Evolutionary conservation across 2,113 vertebrate species (phyloP).

Genomic region (Parotia lawesii): DNA sequence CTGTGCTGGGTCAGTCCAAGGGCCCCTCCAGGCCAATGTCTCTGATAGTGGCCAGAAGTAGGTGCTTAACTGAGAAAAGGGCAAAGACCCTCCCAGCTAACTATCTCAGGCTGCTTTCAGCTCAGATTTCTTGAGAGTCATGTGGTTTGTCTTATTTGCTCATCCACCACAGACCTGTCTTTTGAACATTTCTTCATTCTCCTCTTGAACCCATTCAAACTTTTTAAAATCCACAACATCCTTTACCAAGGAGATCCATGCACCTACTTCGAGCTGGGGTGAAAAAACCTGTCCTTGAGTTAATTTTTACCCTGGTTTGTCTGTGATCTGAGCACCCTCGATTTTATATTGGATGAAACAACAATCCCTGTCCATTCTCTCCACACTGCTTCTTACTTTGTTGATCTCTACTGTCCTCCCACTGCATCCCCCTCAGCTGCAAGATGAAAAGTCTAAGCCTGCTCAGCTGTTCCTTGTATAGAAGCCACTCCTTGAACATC

Average conservation of each 20-base stretch:
- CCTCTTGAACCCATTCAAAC: not conserved
- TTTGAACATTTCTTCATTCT: not conserved
- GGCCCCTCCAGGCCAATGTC: not conserved
- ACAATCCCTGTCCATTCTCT: not conserved
- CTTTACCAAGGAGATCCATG: not conserved
- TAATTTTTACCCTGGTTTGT: not conserved
- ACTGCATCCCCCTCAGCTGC: not conserved
- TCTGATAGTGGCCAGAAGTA: not conserved
- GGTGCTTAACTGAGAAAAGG: not conserved
- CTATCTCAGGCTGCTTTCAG: not conserved
- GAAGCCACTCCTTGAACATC: not conserved
- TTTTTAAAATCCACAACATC: not conserved
- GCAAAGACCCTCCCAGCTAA: not conserved
- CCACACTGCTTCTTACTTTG: not conserved
- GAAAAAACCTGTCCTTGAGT: not conserved
- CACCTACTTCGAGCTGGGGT: accelerated
- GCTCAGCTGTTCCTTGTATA: not conserved
- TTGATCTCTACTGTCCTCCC: not conserved
- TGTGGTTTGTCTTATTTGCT: not conserved
- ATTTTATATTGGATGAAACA: not conserved
- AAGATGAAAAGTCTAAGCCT: not conserved
- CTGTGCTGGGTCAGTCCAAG: not conserved
- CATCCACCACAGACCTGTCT: not conserved
- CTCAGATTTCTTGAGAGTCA: not conserved
- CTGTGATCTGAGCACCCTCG: not conserved